These are phyloP conservation scores for Dascillus cervinus DNA, from an alignment of 2,888 invertebrate species.

Conservation along the genomic window DNA sequence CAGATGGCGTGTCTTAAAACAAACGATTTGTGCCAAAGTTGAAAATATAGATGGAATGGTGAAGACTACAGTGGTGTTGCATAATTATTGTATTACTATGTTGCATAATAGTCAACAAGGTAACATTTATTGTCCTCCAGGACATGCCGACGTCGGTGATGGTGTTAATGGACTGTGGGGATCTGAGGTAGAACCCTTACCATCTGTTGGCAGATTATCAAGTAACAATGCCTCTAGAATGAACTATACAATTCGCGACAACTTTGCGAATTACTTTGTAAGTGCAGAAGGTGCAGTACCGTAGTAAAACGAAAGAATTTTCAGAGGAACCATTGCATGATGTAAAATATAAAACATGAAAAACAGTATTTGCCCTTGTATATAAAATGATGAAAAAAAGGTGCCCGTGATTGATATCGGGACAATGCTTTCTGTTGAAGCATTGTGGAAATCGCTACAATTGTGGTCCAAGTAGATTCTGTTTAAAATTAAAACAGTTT, in stretches of 20 bases:
- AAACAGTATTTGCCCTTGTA: too few species aligned
- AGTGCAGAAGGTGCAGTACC: too few species aligned
- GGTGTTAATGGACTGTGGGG: conserved; percentile 5
- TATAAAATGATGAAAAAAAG: too few species aligned
- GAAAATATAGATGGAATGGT: conserved; percentile 22
- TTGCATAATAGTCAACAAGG: too few species aligned
- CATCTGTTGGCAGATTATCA: not conserved
- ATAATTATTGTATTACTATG: conserved; percentile 20
- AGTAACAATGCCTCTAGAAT: not conserved
- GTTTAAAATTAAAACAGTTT: too few species aligned
- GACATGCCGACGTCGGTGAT: conserved; percentile 11
- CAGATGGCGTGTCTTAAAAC: conserved; percentile 20
- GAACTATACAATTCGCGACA: not conserved
- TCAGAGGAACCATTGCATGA: too few species aligned
- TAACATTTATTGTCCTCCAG: conserved; percentile 16
- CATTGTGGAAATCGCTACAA: too few species aligned
- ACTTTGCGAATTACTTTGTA: not conserved
- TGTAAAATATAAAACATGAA: too few species aligned
- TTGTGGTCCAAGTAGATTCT: too few species aligned
- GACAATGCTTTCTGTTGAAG: too few species aligned
- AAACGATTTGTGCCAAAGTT: conserved; percentile 17
- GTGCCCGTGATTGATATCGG: too few species aligned
- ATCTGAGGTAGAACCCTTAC: not conserved
- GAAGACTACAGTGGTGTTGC: conserved; percentile 15
- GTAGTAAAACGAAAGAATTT: too few species aligned